Evolutionary conservation across 2,797 vertebrate genomes (phyloP).

Genomic region (Forpus xanthops): DNA sequence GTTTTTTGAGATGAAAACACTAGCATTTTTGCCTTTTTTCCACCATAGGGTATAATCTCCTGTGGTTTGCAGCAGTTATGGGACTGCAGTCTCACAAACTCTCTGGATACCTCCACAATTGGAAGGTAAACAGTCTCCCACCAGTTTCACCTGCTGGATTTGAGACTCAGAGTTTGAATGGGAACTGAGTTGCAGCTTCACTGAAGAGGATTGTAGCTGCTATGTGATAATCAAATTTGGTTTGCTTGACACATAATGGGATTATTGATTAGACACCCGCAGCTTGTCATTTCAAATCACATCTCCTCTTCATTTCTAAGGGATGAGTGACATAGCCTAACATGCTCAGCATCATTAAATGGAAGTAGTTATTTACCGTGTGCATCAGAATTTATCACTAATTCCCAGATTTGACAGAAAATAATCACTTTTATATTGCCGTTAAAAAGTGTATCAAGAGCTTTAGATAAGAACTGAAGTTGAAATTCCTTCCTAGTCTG

Average conservation of each 20-base stretch:
- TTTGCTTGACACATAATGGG: constrained; percentile 63
- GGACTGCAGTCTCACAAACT: not conserved
- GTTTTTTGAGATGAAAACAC: not conserved
- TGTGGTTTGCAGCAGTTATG: not conserved
- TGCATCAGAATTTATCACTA: constrained; percentile 57
- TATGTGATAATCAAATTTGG: constrained; percentile 60
- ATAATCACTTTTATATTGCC: constrained; percentile 27
- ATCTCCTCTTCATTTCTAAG: constrained; percentile 55
- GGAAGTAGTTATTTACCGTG: constrained; percentile 41
- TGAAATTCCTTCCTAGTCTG: not conserved
- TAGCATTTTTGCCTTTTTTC: not conserved
- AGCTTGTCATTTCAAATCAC: constrained; percentile 61
- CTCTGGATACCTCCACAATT: not conserved
- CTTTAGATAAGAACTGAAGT: constrained; percentile 15
- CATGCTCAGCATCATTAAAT: constrained; percentile 57
- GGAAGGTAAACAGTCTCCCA: not conserved
- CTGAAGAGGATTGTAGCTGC: not conserved
- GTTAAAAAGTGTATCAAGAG: constrained; percentile 15
- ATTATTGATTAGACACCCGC: constrained; percentile 63
- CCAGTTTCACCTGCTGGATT: not conserved
- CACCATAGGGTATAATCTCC: not conserved
- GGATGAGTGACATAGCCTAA: constrained; percentile 40
- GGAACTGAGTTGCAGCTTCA: not conserved
- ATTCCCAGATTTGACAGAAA: constrained; percentile 57
- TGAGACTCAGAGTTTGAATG: not conserved